phyloP scores from a whole-genome alignment of 2,113 vertebrate genomes.

The Labeo catla region DNA sequence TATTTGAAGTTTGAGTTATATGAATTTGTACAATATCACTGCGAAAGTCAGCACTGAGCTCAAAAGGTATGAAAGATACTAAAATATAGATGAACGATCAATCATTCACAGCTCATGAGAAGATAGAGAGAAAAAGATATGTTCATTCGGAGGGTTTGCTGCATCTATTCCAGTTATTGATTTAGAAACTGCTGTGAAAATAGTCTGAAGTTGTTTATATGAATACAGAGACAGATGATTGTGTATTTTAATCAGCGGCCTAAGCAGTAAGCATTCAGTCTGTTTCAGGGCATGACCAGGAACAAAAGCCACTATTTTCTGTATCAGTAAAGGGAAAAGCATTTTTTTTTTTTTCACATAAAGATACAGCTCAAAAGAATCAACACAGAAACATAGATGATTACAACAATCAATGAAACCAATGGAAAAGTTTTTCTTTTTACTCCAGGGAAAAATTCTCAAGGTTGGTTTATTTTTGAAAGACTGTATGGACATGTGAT shows the following conservation, averaged over 20 bases:
- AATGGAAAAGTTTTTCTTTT: background rate
- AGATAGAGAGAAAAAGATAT: background rate
- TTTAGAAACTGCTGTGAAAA: background rate
- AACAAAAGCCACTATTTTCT: background rate
- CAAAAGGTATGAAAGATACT: background rate
- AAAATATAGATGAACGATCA: background rate
- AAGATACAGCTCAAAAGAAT: background rate
- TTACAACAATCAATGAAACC: background rate
- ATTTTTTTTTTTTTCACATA: background rate
- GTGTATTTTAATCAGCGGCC: slow-evolving; percentile 10
- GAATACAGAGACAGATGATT: slow-evolving; percentile 20
- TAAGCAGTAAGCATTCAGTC: background rate
- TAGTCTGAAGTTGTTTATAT: background rate
- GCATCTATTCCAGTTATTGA: background rate
- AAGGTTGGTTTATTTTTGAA: background rate
- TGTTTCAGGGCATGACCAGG: background rate
- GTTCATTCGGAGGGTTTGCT: background rate
- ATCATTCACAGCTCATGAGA: no score
- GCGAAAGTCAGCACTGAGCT: background rate
- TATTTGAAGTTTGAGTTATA: no score
- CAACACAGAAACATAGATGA: background rate
- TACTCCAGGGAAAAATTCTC: background rate
- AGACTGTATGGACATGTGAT: background rate
- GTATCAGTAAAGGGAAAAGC: slow-evolving; percentile 2
- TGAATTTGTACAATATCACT: background rate